These are phyloP conservation scores for Acropternis orthonyx DNA, from an alignment of 2,797 vertebrate species.

Conservation along the genomic window DNA sequence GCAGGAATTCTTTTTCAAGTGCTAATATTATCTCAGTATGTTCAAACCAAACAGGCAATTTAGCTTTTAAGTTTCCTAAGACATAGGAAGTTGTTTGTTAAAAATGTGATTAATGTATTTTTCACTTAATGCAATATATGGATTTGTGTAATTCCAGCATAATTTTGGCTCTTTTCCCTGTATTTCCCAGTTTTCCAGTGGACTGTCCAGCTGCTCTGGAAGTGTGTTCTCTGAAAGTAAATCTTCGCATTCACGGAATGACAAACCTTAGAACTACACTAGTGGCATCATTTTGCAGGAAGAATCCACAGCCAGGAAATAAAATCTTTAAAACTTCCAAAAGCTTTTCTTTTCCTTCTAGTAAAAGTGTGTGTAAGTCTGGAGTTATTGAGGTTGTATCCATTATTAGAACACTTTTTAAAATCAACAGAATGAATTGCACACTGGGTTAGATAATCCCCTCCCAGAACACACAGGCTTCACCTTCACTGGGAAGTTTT, in stretches of 20 bases:
- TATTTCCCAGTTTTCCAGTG: accelerated
- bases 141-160: neutral
- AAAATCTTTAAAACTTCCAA: neutral
- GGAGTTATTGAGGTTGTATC: accelerated
- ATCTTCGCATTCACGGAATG: accelerated
- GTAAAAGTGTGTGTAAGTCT: accelerated
- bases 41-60: neutral
- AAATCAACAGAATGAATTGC: neutral
- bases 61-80: neutral
- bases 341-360: neutral
- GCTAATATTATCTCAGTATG: neutral
- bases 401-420: neutral
- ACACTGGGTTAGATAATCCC: accelerated
- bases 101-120: neutral
- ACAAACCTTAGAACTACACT: neutral
- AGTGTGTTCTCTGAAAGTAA: neutral
- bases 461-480: neutral
- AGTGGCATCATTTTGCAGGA: accelerated
- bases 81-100: neutral
- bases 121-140: accelerated
- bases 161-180: accelerated
- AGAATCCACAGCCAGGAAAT: neutral
- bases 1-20: neutral
- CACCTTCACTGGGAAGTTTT: neutral
- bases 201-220: neutral